Conservation (phyloP, 2,797 vertebrate genomes). For the Gouania willdenowi region DNA sequence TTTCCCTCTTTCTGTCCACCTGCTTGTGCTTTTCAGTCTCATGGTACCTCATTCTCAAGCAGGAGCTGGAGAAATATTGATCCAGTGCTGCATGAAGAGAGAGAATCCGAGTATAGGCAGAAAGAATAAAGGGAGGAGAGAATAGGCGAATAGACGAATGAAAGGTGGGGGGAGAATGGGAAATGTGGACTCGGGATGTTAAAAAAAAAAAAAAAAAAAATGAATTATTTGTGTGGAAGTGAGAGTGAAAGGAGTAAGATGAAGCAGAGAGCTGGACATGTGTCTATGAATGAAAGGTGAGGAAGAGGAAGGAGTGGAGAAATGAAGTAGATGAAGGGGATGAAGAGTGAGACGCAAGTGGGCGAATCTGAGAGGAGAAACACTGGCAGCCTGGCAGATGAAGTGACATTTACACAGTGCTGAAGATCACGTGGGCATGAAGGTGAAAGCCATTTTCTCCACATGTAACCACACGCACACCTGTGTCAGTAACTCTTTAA, state of each 20-base stretch:
- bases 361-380: slow-evolving; percentile 33
- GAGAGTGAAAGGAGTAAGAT: neutral
- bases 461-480: slow-evolving; percentile 15
- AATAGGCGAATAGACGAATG: neutral
- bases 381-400: slow-evolving; percentile 43
- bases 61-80: slow-evolving; percentile 36
- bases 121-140: neutral
- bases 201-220: neutral
- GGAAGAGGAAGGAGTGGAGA: neutral
- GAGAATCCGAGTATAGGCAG: slow-evolving; percentile 17
- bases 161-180: slow-evolving; percentile 4
- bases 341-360: slow-evolving; percentile 7
- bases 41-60: slow-evolving; percentile 28
- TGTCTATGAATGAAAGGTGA: neutral
- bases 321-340: neutral
- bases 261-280: neutral
- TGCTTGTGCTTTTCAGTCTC: slow-evolving; percentile 15
- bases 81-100: slow-evolving; percentile 12
- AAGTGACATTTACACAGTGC: slow-evolving; percentile 70
- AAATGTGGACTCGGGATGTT: slow-evolving; percentile 32
- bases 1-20: slow-evolving; percentile 18
- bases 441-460: slow-evolving; percentile 74
- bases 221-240: neutral
- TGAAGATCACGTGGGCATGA: slow-evolving; percentile 67
- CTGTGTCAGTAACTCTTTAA: slow-evolving; percentile 6